A percentile compares a stretch with the other conserved stretches of the same genome.
phyloP scores from a whole-genome alignment of 2,113 vertebrate species.

The Sorex araneus region DNA sequence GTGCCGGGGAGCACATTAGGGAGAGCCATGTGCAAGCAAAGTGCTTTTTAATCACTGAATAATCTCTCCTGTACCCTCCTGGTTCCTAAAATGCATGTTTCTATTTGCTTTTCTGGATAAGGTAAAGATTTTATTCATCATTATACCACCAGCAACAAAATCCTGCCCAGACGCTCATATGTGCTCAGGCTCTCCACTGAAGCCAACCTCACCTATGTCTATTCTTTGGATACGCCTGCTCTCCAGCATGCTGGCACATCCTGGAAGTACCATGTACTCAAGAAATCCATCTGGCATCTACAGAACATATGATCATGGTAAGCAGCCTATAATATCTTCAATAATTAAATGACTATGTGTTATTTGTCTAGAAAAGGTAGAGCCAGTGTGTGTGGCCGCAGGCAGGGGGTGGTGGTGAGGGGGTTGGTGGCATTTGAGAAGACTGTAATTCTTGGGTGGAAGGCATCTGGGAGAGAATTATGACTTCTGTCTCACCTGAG shows the following conservation, averaged over 20 bases:
- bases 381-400: too few relatives aligned
- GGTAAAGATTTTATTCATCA: constrained; percentile 58
- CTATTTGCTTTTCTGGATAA: not conserved
- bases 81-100: not conserved
- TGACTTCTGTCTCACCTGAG: not conserved
- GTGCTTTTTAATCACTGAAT: too few relatives aligned
- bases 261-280: not conserved
- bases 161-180: not conserved
- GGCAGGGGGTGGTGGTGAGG: too few relatives aligned
- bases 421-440: not conserved
- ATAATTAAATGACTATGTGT: not conserved
- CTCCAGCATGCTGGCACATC: not conserved
- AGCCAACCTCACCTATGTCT: not conserved
- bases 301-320: not conserved
- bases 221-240: not conserved
- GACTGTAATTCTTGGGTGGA: not conserved
- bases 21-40: too few relatives aligned
- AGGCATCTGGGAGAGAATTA: not conserved
- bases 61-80: too few relatives aligned
- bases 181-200: not conserved
- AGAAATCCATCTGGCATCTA: not conserved
- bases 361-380: too few relatives aligned
- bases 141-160: not conserved
- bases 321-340: not conserved
- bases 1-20: too few relatives aligned